Conservation (phyloP, 2,113 vertebrate genomes). For the Hydrolagus affinis region DNA sequence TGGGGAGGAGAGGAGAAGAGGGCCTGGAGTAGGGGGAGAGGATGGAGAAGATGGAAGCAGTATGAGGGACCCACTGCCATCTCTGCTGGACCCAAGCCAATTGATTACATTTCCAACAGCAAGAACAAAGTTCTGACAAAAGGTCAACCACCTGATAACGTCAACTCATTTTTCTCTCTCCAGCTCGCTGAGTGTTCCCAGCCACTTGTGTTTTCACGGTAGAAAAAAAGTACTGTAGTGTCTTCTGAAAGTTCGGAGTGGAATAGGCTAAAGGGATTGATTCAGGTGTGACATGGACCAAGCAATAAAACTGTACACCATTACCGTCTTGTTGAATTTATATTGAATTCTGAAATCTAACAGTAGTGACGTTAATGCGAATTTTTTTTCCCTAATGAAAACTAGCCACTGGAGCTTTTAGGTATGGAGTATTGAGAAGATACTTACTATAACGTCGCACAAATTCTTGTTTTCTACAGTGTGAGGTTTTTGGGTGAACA, state of each 20-base stretch:
- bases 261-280: no score
- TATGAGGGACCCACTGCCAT: no score
- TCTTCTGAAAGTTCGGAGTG: neutral
- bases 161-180: neutral
- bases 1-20: no score
- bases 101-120: no score
- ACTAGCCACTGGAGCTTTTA: neutral
- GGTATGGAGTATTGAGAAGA: neutral
- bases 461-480: constrained; percentile 15
- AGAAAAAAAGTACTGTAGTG: neutral
- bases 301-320: no score
- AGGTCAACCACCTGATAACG: neutral
- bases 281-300: neutral
- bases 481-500: neutral
- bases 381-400: neutral
- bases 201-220: neutral
- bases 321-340: no score
- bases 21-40: no score
- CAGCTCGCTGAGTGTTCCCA: neutral
- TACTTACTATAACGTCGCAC: neutral
- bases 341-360: no score
- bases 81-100: no score
- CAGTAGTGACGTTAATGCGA: neutral
- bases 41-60: no score
- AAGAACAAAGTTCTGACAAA: neutral